Evolutionary conservation across 2,113 vertebrate genomes (phyloP).

Genomic region (Passer domesticus): DNA sequence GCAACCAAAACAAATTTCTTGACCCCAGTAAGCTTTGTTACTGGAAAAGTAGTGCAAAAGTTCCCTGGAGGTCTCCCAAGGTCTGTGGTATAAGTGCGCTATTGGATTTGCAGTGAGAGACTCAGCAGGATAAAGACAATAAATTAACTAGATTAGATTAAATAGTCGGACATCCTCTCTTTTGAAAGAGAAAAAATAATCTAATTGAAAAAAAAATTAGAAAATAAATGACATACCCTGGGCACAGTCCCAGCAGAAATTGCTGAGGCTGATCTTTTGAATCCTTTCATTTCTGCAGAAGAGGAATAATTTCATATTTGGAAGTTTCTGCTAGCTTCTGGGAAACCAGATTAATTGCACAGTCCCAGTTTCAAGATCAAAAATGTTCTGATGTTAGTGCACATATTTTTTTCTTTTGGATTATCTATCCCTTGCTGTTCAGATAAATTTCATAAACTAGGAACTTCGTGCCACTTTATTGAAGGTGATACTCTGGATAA

Average conservation of each 20-base stretch:
- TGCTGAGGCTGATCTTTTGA: conserved; percentile 47
- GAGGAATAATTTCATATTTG: conserved; percentile 57
- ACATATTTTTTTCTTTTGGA: background rate
- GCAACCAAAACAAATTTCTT: background rate
- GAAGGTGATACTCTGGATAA: background rate
- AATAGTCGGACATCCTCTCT: background rate
- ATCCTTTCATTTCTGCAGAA: conserved; percentile 34
- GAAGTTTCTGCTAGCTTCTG: conserved; percentile 33
- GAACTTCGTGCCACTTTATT: background rate
- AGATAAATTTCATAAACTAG: background rate
- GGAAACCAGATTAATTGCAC: conserved; percentile 41
- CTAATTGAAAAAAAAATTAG: background rate
- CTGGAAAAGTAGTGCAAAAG: background rate
- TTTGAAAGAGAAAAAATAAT: background rate
- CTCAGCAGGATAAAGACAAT: background rate
- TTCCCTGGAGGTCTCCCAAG: background rate
- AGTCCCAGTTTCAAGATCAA: conserved; percentile 27
- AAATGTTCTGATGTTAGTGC: background rate
- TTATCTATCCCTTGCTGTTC: conserved; percentile 2
- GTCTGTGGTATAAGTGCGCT: background rate
- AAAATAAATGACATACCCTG: background rate
- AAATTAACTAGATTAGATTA: conserved; percentile 1
- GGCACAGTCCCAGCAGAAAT: conserved; percentile 31
- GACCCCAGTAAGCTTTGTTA: background rate
- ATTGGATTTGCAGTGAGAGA: background rate